Evolutionary conservation across 2,113 vertebrate species (phyloP), one percentile per base, ranked within the genome.

Genomic region (Pavo muticus): DNA sequence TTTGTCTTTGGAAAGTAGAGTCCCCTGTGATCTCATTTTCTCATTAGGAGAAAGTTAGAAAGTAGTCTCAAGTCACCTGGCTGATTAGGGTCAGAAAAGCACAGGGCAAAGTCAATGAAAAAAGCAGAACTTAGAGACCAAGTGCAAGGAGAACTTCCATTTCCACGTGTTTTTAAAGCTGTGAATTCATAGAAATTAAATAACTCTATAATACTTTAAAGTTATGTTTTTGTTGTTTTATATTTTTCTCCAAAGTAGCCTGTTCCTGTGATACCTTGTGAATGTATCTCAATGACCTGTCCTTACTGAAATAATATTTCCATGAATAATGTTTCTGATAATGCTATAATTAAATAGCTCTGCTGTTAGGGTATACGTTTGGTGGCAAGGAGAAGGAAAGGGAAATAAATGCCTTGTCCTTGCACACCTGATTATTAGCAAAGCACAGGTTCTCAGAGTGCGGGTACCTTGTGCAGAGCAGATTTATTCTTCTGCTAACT

Each of bases 1-100:
- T 81, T 76, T 93, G 92, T 72, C 91, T 87, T 78, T 75, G 35
- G 86, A 92, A 86, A 87, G 30, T 7, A 93, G 73, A 93, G 40
- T 25, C 52, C 50, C 35, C 76, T 71, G 72, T 75, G 61, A 44
- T 91, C 86, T 77, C 72, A 64, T 88, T 96, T 95, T 94, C 56
- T 93, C 42, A 77, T 88, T 94, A 91, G 52, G 65, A 54, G 32
- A 75, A 44, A 81, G 29, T 20, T 64, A 24, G 1, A 2, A 84
- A 79, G 57, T 77, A 68, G 19, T 44, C 76, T 79, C 0, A 0
- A 0, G 57, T 65, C 70, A 81, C 48, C 52, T 48, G 83, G 77
- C 61, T 78, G 71, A 72, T 9, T 52, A 40, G 25, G 24, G 57
- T 69, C 52, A 78, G 65, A 84, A 93, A 92, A 81, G 15, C 17